Evolutionary conservation across 2,113 vertebrate genomes (phyloP).

Genomic region (Turnix velox): DNA sequence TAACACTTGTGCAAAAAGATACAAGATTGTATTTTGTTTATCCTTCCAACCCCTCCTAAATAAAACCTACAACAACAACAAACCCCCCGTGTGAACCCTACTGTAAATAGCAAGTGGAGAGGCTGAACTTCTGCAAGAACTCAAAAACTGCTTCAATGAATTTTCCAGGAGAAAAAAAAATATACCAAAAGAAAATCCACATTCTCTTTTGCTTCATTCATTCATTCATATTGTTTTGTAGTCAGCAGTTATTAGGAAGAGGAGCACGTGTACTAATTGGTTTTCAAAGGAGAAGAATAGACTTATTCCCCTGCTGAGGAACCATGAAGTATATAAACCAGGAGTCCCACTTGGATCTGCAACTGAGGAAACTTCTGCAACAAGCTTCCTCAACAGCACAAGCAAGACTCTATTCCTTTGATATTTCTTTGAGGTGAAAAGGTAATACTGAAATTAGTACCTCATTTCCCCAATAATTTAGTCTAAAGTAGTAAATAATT

Average conservation of each 20-base stretch:
- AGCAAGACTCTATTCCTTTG: background rate
- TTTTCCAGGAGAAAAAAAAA: background rate
- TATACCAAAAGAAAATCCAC: background rate
- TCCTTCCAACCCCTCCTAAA: background rate
- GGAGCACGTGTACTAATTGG: constrained; percentile 59
- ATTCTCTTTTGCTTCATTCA: background rate
- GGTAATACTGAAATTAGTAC: background rate
- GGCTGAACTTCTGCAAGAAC: background rate
- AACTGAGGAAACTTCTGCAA: background rate
- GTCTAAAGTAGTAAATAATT: background rate
- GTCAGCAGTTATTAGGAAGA: background rate
- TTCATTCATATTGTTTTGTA: background rate
- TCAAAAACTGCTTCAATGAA: background rate
- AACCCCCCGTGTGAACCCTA: background rate
- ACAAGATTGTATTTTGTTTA: background rate
- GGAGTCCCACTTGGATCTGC: background rate
- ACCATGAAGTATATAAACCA: constrained; percentile 70
- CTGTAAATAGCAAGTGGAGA: background rate
- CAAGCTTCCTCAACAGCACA: background rate
- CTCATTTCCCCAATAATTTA: background rate
- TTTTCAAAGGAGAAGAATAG: constrained; percentile 61
- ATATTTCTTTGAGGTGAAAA: background rate
- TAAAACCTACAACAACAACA: background rate
- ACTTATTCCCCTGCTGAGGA: constrained; percentile 42
- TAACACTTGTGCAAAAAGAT: background rate